Base-by-base conservation (phyloP, 2,888 invertebrate species). In the Drosophila leonis region DNA sequence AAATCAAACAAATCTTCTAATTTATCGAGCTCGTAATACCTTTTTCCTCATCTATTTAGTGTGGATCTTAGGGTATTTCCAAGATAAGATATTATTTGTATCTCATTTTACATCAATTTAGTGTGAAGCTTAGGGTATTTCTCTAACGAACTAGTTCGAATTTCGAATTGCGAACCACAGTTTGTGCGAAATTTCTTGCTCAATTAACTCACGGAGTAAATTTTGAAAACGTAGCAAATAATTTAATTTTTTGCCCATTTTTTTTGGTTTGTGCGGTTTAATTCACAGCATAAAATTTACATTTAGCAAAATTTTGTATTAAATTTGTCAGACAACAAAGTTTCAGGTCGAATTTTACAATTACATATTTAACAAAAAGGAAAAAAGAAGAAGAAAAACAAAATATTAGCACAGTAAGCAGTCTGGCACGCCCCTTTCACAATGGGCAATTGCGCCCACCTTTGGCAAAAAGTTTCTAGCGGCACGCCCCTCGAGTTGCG, bases 261-360 rank as follows among this genome's bases (percentile, higher is more conserved):
- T 65, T 57, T 49, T 18, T 20, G n/a, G 31, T 33, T 75, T 75
- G 35, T 59, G 76, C 37, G 76, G 79, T 42, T 74, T 56, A 46
- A 49, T 49, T 35, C n/a, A 41, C 37, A 49, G 51, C 46, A 55
- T 59, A 20, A 74, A 78, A 69, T 63, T 61, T 63, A 54, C 75
- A 67, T 67, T 67, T 67, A 18, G 31, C 20, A 39, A 55, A 51
- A 62, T 62, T 63, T 74, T 67, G 52, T 71, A 61, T 76, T 48
- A 57, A 65, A 65, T 75, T 70, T 44, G 44, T 41, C 35, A 72
- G 41, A 54, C 55, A 63, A 72, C 56, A 63, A 39, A 61, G 57
- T 75, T 80, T 51, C 35, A 59, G 37, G 62, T 49, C 29, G 55
- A 49, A 80, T 48, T 66, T 56, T 46, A 76, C 72, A 76, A 80